These are phyloP conservation scores for Aegypius monachus DNA, from an alignment of 2,113 vertebrate genomes.

Conservation along the genomic window DNA sequence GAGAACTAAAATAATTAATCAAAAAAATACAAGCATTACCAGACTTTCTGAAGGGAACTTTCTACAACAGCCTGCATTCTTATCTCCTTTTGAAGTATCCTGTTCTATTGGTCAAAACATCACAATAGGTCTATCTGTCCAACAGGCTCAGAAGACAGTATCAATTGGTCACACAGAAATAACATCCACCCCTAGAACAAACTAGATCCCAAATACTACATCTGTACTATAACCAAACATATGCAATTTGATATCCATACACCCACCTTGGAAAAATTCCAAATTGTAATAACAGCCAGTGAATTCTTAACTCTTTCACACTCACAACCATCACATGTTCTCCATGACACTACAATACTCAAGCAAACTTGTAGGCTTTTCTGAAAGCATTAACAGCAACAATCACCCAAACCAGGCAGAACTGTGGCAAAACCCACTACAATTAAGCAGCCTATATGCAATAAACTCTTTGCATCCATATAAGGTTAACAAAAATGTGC, in stretches of 20 bases:
- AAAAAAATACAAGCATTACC: slow-evolving; percentile 17
- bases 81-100: not conserved
- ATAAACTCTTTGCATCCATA: not conserved
- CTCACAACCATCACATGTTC: not conserved
- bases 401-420: not conserved
- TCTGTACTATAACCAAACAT: not conserved
- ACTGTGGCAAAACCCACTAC: not conserved
- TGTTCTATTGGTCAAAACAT: not conserved
- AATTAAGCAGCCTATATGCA: not conserved
- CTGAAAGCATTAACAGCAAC: not conserved
- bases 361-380: not conserved
- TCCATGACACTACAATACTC: not conserved
- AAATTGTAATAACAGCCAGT: not conserved
- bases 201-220: not conserved
- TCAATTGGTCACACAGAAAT: not conserved
- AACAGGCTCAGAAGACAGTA: not conserved
- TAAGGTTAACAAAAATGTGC: not conserved
- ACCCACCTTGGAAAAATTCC: not conserved
- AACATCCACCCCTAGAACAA: not conserved
- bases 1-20: slow-evolving; percentile 57
- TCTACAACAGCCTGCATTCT: not conserved
- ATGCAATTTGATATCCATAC: not conserved
- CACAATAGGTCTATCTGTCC: not conserved
- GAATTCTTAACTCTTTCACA: not conserved
- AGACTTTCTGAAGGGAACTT: not conserved